Percentiles rank a stretch among this genome's conserved stretches.
phyloP scores from a whole-genome alignment of 2,113 vertebrate genomes.

The Lophotis ruficrista region DNA sequence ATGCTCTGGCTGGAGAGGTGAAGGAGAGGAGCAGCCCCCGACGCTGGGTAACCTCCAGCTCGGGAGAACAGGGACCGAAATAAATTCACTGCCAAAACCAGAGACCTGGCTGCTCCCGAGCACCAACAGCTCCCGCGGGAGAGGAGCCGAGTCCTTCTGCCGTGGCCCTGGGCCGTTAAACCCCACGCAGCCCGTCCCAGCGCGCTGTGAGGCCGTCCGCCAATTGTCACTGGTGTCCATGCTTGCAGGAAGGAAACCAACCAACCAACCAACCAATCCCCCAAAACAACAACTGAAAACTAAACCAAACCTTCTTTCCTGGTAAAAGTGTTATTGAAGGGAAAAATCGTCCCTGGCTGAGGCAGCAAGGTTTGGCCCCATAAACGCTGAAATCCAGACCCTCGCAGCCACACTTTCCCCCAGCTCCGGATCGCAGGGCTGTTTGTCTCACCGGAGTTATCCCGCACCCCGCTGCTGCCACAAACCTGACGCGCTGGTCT shows the following conservation, averaged over 20 bases:
- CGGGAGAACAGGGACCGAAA: neutral
- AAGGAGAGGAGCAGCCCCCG: neutral
- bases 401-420: neutral
- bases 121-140: neutral
- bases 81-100: neutral
- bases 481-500: neutral
- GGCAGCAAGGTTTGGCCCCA: too few relatives aligned
- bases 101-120: accelerated
- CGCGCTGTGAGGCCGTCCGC: accelerated
- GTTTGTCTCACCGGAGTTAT: too few relatives aligned
- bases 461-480: too few relatives aligned
- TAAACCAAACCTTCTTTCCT: neutral
- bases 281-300: neutral
- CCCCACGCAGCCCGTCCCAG: neutral
- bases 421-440: too few relatives aligned
- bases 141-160: too few relatives aligned
- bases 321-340: neutral
- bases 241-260: neutral
- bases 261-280: too few relatives aligned
- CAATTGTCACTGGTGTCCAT: neutral
- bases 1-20: neutral
- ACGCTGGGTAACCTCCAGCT: accelerated
- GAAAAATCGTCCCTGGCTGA: neutral
- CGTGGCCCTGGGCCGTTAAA: neutral
- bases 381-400: neutral